Percentiles rank a stretch among this genome's conserved stretches.
Evolutionary conservation across 1,140 invertebrate genomes (phyloP).

Genomic region (Eulimnadia texana): DNA sequence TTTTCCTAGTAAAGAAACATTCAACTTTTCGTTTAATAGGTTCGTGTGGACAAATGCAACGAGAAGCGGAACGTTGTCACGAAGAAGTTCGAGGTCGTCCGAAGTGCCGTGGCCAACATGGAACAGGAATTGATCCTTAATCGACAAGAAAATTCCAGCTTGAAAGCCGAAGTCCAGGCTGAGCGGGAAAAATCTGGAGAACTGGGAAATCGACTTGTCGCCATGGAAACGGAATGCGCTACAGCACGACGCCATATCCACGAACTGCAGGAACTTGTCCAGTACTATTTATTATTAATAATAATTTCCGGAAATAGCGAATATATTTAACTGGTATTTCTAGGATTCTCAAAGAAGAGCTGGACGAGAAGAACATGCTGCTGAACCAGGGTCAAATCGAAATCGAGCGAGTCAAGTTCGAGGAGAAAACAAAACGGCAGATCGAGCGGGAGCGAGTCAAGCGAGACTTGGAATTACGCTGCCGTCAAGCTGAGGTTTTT

Average conservation of each 20-base stretch:
- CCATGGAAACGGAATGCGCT: slow-evolving; percentile 22
- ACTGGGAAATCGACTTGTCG: slow-evolving; percentile 21
- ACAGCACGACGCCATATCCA: slow-evolving; percentile 17
- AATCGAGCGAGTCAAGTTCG: slow-evolving; percentile 21
- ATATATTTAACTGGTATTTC: no score
- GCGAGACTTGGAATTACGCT: slow-evolving; percentile 7
- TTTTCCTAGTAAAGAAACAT: no score
- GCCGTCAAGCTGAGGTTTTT: neutral
- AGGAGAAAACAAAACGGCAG: slow-evolving; percentile 16
- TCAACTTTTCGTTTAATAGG: slow-evolving; percentile 2
- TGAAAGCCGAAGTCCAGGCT: slow-evolving; percentile 43
- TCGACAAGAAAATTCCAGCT: slow-evolving; percentile 43
- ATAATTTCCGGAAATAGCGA: neutral
- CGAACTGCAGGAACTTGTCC: slow-evolving; percentile 16
- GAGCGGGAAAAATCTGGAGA: slow-evolving; percentile 36
- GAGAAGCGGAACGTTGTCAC: slow-evolving; percentile 33
- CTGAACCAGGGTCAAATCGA: slow-evolving; percentile 28
- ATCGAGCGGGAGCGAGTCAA: slow-evolving; percentile 11
- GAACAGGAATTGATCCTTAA: slow-evolving; percentile 49
- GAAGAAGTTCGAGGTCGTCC: slow-evolving; percentile 35
- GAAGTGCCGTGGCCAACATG: slow-evolving; percentile 41
- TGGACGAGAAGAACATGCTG: slow-evolving; percentile 22
- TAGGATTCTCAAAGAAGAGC: slow-evolving; percentile 17
- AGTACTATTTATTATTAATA: no score
- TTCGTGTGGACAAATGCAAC: slow-evolving; percentile 30